These are phyloP conservation scores for Isoperla grammatica DNA, from an alignment of 2,888 invertebrate genomes.

Conservation along the genomic window DNA sequence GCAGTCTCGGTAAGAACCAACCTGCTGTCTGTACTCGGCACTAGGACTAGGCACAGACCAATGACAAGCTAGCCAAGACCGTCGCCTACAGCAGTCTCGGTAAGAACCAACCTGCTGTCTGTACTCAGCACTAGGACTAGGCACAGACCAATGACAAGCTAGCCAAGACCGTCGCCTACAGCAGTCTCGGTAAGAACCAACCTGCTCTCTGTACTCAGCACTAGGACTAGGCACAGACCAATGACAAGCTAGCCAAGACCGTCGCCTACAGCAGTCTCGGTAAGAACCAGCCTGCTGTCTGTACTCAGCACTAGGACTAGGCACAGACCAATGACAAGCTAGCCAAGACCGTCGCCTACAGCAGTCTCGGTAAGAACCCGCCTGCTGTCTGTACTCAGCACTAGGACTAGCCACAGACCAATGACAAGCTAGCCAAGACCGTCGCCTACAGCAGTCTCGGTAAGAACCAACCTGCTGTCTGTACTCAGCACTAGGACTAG, in stretches of 20 bases:
- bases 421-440: too few species aligned
- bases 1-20: slow-evolving; percentile 60
- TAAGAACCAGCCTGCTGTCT: too few species aligned
- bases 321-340: slow-evolving; percentile 74
- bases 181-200: slow-evolving; percentile 60
- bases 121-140: too few species aligned
- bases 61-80: slow-evolving; percentile 73
- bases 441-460: too few species aligned
- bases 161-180: slow-evolving; percentile 72
- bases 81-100: slow-evolving; percentile 69
- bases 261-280: slow-evolving; percentile 69
- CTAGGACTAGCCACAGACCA: too few species aligned
- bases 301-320: too few species aligned
- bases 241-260: slow-evolving; percentile 73
- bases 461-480: too few species aligned
- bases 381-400: too few species aligned
- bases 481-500: too few species aligned
- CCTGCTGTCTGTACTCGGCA: too few species aligned
- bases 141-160: slow-evolving; percentile 74
- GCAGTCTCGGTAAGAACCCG: slow-evolving; percentile 60
- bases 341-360: slow-evolving; percentile 72
- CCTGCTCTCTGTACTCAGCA: too few species aligned
- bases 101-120: too few species aligned
- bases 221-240: slow-evolving; percentile 70
- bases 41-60: slow-evolving; percentile 70